phyloP scores from a whole-genome alignment of 2,113 vertebrate genomes.

The Brachyistius frenatus region DNA sequence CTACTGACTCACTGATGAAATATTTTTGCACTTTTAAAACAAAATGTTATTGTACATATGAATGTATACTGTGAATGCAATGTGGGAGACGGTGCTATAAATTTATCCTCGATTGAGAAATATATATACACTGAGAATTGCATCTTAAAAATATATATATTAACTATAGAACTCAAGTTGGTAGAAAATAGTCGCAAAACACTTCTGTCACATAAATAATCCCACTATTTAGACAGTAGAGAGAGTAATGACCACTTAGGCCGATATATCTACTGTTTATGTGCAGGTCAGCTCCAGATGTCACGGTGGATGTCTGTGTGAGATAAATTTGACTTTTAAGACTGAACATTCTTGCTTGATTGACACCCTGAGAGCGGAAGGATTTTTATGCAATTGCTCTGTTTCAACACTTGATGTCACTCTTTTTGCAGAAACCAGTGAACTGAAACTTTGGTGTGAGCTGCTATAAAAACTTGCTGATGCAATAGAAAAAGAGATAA shows the following conservation, averaged over 20 bases:
- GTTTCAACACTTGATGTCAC: slow-evolving; percentile 73
- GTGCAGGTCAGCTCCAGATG: not conserved
- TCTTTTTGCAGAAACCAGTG: slow-evolving; percentile 40
- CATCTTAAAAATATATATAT: not conserved
- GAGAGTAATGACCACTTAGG: not conserved
- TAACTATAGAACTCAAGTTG: not conserved
- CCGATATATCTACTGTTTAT: not conserved
- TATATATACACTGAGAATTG: too few relatives aligned
- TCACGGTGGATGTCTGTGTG: not conserved
- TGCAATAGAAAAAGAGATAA: slow-evolving; percentile 5
- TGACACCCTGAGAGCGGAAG: not conserved
- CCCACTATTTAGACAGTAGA: not conserved
- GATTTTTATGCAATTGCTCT: slow-evolving; percentile 41
- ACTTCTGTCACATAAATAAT: not conserved
- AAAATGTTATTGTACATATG: too few relatives aligned
- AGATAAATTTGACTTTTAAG: not conserved
- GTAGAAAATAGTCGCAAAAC: slow-evolving; percentile 3
- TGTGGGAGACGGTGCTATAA: too few relatives aligned
- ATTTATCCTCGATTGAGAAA: too few relatives aligned
- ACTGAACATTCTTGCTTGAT: not conserved
- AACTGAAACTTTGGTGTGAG: not conserved
- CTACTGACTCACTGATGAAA: not conserved
- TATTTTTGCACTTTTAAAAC: not conserved
- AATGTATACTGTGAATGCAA: too few relatives aligned
- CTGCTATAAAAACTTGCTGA: not conserved